Conservation (phyloP, 2,113 vertebrate genomes). For the Cyphomyrus plagiostoma region DNA sequence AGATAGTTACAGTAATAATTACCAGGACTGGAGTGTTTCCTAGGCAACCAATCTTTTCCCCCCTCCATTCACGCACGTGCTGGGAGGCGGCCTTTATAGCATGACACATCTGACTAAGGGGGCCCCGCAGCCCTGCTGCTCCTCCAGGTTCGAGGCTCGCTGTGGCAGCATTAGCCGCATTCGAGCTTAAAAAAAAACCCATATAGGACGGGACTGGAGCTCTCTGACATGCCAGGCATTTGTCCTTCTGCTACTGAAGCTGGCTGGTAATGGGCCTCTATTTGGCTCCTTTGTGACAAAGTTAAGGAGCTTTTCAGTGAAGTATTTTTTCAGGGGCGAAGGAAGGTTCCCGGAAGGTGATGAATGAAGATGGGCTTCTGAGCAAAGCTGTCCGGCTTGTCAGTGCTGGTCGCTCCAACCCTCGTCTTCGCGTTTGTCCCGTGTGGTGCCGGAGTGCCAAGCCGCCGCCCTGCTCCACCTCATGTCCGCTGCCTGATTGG, state of each 20-base stretch:
- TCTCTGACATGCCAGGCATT: conserved; percentile 31
- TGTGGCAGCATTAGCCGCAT: conserved; percentile 67
- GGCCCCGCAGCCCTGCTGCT: conserved; percentile 55
- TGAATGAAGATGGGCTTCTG: background rate
- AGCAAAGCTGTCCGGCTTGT: background rate
- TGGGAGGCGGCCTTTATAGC: conserved; percentile 66
- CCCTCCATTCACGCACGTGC: conserved; percentile 70
- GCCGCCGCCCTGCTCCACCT: background rate
- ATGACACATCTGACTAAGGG: conserved; percentile 75
- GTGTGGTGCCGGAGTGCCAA: background rate
- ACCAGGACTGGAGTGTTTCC: conserved; percentile 93
- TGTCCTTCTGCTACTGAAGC: conserved; percentile 30
- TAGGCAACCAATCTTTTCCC: conserved; percentile 74
- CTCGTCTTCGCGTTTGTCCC: background rate
- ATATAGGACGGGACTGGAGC: conserved; percentile 64
- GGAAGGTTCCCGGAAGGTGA: background rate
- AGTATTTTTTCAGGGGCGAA: background rate
- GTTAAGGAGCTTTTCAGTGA: background rate
- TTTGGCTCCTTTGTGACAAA: background rate
- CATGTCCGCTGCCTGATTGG: background rate
- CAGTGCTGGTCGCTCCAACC: background rate
- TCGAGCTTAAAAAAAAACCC: conserved; percentile 52
- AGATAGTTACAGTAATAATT: conserved; percentile 97
- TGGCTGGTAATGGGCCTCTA: background rate
- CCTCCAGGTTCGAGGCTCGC: conserved; percentile 65